These are phyloP conservation scores for Ceratina australensis DNA, from an alignment of 1,140 invertebrate genomes.

Conservation along the genomic window DNA sequence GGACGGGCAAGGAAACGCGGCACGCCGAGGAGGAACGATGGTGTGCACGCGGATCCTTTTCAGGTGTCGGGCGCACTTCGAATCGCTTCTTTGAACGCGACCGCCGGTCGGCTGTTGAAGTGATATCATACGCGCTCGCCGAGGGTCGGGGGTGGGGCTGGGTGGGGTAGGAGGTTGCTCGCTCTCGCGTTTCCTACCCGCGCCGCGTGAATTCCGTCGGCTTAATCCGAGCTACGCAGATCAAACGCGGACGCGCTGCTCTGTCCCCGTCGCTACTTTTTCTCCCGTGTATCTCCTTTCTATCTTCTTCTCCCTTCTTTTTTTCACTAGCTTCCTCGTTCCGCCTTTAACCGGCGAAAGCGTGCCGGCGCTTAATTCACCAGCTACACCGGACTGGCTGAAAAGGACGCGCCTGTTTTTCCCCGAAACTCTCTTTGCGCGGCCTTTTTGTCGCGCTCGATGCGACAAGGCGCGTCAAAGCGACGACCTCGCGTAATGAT, in stretches of 20 bases:
- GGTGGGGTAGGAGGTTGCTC: not conserved
- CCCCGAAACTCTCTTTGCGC: constrained; percentile 24
- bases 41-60: constrained; percentile 39
- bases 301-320: not conserved
- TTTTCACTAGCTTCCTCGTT: constrained; percentile 15
- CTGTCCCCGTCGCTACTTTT: not conserved
- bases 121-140: constrained; percentile 5
- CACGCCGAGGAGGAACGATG: not conserved
- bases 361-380: constrained; percentile 43
- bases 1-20: constrained; percentile 16
- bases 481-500: constrained; percentile 49
- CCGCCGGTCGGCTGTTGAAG: constrained; percentile 23
- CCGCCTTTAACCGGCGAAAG: constrained; percentile 27
- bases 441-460: constrained; percentile 31
- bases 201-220: constrained; percentile 32
- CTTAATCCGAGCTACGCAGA: constrained; percentile 58
- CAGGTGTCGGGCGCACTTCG: constrained; percentile 26
- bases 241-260: constrained; percentile 64
- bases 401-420: constrained; percentile 44
- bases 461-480: constrained; percentile 50
- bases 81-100: constrained; percentile 25
- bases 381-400: constrained; percentile 32
- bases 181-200: not conserved
- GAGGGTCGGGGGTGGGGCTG: too few relatives aligned
- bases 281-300: constrained; percentile 18